These are phyloP conservation scores for Cryptoleucopteryx plumbea DNA, from an alignment of 2,113 vertebrate genomes.

Conservation along the genomic window DNA sequence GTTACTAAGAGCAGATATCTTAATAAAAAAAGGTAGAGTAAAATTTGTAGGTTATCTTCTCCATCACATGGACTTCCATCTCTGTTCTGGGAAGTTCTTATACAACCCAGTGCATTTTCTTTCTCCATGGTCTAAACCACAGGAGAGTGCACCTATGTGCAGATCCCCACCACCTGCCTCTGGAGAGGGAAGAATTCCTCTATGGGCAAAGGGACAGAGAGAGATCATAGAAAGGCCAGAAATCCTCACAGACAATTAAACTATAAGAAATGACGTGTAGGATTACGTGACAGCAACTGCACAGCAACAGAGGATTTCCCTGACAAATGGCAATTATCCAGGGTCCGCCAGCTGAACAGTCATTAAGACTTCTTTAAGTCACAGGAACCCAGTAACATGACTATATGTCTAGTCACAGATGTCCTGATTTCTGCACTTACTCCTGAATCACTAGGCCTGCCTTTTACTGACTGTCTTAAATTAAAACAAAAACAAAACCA, in stretches of 20 bases:
- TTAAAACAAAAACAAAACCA: background rate
- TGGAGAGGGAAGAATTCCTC: background rate
- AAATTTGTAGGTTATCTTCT: background rate
- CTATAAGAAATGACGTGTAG: background rate
- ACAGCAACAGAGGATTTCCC: background rate
- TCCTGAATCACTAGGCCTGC: background rate
- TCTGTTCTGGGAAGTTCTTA: background rate
- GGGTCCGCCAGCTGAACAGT: background rate
- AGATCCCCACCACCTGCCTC: background rate
- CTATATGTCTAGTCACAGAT: background rate
- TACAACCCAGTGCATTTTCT: background rate
- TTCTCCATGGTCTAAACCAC: background rate
- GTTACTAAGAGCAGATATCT: background rate
- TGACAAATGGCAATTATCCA: slow-evolving; percentile 9
- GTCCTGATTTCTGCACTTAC: background rate
- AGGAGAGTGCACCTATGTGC: background rate
- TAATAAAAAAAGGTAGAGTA: background rate
- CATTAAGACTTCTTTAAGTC: background rate
- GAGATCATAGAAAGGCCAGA: background rate
- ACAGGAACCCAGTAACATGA: background rate
- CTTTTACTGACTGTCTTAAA: background rate
- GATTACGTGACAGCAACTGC: background rate
- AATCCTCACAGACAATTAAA: background rate
- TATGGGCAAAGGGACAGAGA: background rate
- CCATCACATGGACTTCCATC: background rate